These are phyloP conservation scores for Drosophila falleni DNA, from an alignment of 2,888 invertebrate species.

Conservation along the genomic window DNA sequence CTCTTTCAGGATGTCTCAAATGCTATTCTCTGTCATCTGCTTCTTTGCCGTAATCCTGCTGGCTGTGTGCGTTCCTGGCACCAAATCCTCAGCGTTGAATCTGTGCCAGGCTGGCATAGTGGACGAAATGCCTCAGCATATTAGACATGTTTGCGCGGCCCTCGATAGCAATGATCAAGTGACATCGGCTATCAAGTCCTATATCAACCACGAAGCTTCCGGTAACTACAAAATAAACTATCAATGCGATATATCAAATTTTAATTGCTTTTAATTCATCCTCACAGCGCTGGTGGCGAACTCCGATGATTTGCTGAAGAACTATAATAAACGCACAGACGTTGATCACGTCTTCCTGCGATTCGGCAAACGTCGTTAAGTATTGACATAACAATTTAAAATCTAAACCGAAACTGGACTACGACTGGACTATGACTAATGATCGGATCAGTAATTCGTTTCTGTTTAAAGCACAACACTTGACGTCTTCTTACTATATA, in stretches of 20 bases:
- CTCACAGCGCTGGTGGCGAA: constrained; percentile 82
- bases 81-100: constrained; percentile 84
- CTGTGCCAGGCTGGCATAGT: constrained; percentile 87
- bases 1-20: constrained; percentile 76
- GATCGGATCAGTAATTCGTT: constrained; percentile 47
- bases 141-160: constrained; percentile 87
- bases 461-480: constrained; percentile 52
- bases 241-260: not conserved
- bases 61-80: constrained; percentile 53
- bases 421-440: constrained; percentile 46
- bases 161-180: constrained; percentile 85
- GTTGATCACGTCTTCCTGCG: constrained; percentile 96
- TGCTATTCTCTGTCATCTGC: constrained; percentile 73
- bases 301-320: constrained; percentile 83
- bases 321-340: constrained; percentile 93
- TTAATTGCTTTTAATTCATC: not conserved
- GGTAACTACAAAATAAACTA: constrained; percentile 68
- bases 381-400: not conserved
- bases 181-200: constrained; percentile 83
- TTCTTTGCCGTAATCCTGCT: constrained; percentile 60
- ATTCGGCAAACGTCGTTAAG: constrained; percentile 92
- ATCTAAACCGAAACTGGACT: constrained; percentile 10
- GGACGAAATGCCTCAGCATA: constrained; percentile 87
- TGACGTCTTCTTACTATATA: constrained; percentile 52
- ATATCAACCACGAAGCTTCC: constrained; percentile 85